Evolutionary conservation across 2,113 vertebrate species (phyloP).

Genomic region (Rhinoderma darwinii): DNA sequence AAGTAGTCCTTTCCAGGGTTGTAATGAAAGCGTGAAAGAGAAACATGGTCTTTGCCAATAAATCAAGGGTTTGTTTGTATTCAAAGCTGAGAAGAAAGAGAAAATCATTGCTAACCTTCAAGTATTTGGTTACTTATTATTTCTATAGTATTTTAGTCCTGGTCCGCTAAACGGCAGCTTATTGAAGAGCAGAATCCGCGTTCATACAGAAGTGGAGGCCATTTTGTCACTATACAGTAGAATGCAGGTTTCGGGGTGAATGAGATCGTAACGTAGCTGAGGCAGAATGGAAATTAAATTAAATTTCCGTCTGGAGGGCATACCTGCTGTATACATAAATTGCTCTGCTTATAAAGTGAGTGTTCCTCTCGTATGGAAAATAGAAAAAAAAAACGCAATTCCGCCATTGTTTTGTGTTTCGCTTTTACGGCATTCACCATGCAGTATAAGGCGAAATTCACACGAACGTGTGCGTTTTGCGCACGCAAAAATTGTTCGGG

Average conservation of each 20-base stretch:
- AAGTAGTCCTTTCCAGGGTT: conserved; percentile 21
- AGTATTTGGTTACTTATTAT: background rate
- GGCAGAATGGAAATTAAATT: too few species aligned
- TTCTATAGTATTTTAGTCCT: background rate
- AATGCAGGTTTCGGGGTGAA: background rate
- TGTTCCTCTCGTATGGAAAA: too few species aligned
- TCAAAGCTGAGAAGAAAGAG: background rate
- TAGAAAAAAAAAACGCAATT: too few species aligned
- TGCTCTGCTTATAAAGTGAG: too few species aligned
- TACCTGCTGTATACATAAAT: too few species aligned
- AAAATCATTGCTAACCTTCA: background rate
- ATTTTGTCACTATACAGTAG: background rate
- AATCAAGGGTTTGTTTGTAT: conserved; percentile 14
- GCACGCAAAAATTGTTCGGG: too few species aligned
- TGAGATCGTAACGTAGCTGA: too few species aligned
- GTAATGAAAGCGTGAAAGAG: conserved; percentile 19
- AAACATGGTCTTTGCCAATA: conserved; percentile 13
- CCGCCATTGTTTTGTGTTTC: too few species aligned
- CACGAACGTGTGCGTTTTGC: too few species aligned
- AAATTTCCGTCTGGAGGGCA: too few species aligned
- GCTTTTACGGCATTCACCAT: too few species aligned
- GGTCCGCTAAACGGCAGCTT: background rate
- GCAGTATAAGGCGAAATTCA: too few species aligned
- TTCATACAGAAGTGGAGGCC: background rate
- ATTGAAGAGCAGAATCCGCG: background rate